Evolutionary conservation across 2,113 vertebrate genomes (phyloP).

Genomic region (Plotosus lineatus): DNA sequence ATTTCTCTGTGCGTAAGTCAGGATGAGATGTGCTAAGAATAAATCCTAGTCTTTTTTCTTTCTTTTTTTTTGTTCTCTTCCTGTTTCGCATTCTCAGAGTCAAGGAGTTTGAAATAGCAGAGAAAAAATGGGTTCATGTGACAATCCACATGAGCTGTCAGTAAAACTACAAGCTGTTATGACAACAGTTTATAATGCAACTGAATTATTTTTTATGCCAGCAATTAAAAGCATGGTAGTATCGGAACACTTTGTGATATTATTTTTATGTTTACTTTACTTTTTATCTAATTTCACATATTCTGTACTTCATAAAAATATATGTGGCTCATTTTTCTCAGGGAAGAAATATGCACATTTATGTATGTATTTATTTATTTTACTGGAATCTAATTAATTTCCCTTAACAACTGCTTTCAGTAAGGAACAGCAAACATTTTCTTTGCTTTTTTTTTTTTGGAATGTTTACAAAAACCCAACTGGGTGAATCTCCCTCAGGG

Average conservation of each 20-base stretch:
- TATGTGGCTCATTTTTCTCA: not conserved
- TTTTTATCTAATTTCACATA: not conserved
- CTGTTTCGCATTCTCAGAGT: conserved; percentile 25
- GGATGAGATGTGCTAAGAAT: conserved; percentile 36
- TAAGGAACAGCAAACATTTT: not conserved
- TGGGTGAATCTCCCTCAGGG: not conserved
- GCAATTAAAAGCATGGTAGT: not conserved
- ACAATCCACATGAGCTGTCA: not conserved
- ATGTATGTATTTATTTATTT: not conserved
- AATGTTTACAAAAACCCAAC: not conserved
- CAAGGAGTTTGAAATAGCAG: not conserved
- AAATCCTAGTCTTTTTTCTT: conserved; percentile 2
- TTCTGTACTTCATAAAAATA: not conserved
- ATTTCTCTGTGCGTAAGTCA: conserved; percentile 6
- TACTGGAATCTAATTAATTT: not conserved
- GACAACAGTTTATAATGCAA: not conserved
- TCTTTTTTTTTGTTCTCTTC: conserved; percentile 11
- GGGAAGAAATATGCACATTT: too few relatives aligned
- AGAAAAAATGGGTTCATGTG: not conserved
- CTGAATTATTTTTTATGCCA: not conserved
- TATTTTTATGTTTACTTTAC: not conserved
- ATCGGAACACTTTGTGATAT: not conserved
- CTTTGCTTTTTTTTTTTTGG: not conserved
- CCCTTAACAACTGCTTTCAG: not conserved
- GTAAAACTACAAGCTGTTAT: not conserved